Percentiles rank a stretch among this genome's conserved stretches.
These are phyloP conservation scores for Gyps fulvus DNA, from an alignment of 2,113 vertebrate species.

Conservation along the genomic window DNA sequence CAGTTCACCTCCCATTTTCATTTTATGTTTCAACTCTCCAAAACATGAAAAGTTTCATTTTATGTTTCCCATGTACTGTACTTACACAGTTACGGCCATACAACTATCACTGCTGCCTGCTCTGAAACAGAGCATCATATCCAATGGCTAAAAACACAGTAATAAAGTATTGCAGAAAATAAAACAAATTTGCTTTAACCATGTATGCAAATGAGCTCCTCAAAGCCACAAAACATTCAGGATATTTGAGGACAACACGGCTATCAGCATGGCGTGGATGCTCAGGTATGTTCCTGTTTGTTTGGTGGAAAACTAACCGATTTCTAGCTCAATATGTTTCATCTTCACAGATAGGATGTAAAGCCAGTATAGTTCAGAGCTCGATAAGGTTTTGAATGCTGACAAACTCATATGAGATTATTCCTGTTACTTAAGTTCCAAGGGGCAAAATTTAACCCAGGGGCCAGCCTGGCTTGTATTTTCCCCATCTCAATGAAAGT, in stretches of 20 bases:
- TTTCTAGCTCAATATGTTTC: background rate
- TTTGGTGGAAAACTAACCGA: background rate
- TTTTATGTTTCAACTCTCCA: background rate
- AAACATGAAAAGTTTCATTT: background rate
- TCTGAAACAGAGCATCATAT: background rate
- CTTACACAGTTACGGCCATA: background rate
- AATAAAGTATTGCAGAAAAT: background rate
- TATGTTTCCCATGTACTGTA: background rate
- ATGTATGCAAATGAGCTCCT: background rate
- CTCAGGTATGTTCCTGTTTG: background rate
- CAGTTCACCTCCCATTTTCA: background rate
- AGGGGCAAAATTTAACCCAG: background rate
- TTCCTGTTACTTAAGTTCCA: background rate
- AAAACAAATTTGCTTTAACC: background rate
- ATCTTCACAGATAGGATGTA: background rate
- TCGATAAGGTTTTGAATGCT: background rate
- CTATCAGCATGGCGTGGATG: background rate
- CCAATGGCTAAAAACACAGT: background rate
- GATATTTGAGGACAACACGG: fast-evolving
- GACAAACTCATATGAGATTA: background rate
- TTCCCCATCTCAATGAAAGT: background rate
- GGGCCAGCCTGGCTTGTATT: background rate
- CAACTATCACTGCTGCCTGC: background rate
- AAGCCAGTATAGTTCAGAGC: background rate
- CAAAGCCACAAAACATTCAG: background rate